Evolutionary conservation across 2,888 invertebrate genomes (phyloP), one percentile per base, ranked within the genome.

Genomic region (Helobdella robusta): DNA sequence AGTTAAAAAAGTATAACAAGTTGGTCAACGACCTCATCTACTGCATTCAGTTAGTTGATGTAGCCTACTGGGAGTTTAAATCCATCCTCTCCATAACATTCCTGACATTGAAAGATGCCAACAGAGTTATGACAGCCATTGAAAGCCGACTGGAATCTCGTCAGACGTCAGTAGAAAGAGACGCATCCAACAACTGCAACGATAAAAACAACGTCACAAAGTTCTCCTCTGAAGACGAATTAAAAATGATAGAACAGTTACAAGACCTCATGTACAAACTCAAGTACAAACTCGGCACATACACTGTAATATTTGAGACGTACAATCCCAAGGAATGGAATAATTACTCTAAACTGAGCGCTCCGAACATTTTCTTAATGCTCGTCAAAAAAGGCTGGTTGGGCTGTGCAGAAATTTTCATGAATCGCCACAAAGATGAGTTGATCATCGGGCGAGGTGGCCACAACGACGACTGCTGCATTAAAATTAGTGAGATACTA

Each of bases 341-440:
- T n/a, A n/a, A 25, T 2, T 56, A 30, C 32, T 30, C 32, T 2
- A 56, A 56, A 30, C 32, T 28, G 20, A 28, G 30, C 32, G 56
- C 28, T 25, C 28, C n/a, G 32, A 30, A 25, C 32, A 2, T 30
- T 11, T 56, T 56, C 18, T n/a, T 56, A n/a, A 56, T 30, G 32
- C 32, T 56, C 15, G 28, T 56, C 32, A 30, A 25, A 56, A 56
- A 56, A 28, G 56, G 56, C 6, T 56, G 56, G 56, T 28, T 56
- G 6, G 56, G 32, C n/a, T 30, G 30, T 56, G 56, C 56, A 30
- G 56, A 56, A 30, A 28, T 56, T n/a, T 30, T 56, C n/a, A 30
- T 28, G 56, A 25, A 28, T n/a, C 28, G 56, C 28, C 56, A 56
- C 18, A 2, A 28, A 20, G 30, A 8, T 56, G 56, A 56, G 32